Conservation (phyloP, 2,797 vertebrate species). For the Choloepus didactylus region DNA sequence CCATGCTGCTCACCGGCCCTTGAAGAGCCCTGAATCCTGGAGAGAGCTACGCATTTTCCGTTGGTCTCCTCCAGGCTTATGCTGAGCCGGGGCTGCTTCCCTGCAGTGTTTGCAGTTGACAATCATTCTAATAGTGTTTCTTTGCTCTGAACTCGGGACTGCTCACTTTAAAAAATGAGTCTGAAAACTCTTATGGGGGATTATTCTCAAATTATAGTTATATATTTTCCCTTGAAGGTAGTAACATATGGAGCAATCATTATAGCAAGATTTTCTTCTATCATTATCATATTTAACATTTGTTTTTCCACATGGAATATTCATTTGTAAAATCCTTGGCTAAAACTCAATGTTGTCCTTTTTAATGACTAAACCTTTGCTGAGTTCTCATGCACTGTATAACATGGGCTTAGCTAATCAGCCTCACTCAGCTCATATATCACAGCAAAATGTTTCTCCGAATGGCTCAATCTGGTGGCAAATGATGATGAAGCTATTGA, state of each 20-base stretch:
- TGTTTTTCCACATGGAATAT: slow-evolving; percentile 67
- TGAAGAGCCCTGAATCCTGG: background rate
- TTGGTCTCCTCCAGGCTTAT: background rate
- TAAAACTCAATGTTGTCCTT: slow-evolving; percentile 68
- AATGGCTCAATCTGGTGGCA: slow-evolving; percentile 27
- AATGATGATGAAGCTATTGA: slow-evolving; percentile 26
- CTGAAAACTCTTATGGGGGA: slow-evolving; percentile 50
- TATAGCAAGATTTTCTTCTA: slow-evolving; percentile 74
- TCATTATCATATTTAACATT: slow-evolving; percentile 63
- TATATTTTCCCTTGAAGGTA: slow-evolving; percentile 72
- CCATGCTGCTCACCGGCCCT: background rate
- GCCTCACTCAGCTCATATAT: slow-evolving; percentile 33
- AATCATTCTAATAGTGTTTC: background rate
- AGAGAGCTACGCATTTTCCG: background rate
- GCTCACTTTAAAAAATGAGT: slow-evolving; percentile 70
- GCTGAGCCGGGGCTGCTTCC: background rate
- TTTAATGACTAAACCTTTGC: slow-evolving; percentile 68
- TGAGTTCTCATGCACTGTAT: slow-evolving; percentile 39
- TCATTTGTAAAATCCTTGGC: slow-evolving; percentile 70
- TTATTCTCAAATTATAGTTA: slow-evolving; percentile 62
- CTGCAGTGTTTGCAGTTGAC: background rate
- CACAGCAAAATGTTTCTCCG: slow-evolving; percentile 25
- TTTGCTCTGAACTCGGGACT: background rate
- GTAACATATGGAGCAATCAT: slow-evolving; percentile 79
- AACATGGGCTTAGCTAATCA: slow-evolving; percentile 56